Evolutionary conservation across 2,888 invertebrate genomes (phyloP).

Genomic region (Saturnia japonica): DNA sequence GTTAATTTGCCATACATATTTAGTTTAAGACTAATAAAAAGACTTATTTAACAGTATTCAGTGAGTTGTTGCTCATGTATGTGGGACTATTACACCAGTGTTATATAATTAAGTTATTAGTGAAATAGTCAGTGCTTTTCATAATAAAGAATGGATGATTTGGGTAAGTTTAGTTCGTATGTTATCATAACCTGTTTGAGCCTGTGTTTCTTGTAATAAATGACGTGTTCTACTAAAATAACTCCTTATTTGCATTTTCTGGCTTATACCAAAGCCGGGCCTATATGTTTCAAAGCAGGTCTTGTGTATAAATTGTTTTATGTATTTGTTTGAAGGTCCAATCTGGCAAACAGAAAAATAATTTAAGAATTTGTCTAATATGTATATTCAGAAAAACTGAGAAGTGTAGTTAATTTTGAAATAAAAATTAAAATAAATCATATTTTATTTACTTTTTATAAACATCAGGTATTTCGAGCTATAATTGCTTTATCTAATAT

Average conservation of each 20-base stretch:
- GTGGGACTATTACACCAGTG: slow-evolving; percentile 32
- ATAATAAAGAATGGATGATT: slow-evolving; percentile 68
- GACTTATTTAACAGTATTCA: slow-evolving; percentile 50
- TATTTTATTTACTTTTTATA: neutral
- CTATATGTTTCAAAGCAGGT: neutral
- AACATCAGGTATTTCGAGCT: neutral
- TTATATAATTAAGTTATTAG: slow-evolving; percentile 32
- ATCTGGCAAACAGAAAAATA: neutral
- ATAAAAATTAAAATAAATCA: neutral
- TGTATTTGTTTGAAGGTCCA: neutral
- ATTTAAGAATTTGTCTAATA: neutral
- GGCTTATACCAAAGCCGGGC: neutral
- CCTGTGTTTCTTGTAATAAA: slow-evolving; percentile 45
- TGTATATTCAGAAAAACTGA: neutral
- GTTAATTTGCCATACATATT: slow-evolving; percentile 60
- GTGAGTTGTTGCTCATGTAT: slow-evolving; percentile 34
- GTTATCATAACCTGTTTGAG: slow-evolving; percentile 77
- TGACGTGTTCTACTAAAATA: slow-evolving; percentile 71
- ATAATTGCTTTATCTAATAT: neutral
- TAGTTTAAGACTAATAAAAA: slow-evolving; percentile 55
- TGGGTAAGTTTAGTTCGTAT: slow-evolving; percentile 65
- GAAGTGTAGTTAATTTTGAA: neutral
- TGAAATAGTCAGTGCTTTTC: slow-evolving; percentile 31
- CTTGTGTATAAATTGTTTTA: neutral
- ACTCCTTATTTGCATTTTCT: slow-evolving; percentile 43